Conservation (phyloP, 2,888 invertebrate genomes). For the Neoaliturus tenellus region DNA sequence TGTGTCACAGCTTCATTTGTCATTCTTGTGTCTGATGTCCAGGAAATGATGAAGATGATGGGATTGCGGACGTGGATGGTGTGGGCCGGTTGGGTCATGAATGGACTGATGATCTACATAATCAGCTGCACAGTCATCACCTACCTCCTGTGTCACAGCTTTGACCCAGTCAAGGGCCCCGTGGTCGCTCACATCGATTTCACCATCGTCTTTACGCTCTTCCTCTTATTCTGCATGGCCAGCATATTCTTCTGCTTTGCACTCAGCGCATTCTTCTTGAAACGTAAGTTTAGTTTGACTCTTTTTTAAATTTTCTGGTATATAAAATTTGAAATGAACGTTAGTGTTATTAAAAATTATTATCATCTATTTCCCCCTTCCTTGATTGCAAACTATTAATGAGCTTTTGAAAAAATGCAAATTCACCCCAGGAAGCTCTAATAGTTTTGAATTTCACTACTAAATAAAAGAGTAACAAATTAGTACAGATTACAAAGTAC, state of each 20-base stretch:
- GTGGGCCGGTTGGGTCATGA: conserved; percentile 75
- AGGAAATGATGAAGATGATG: conserved; percentile 78
- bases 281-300: conserved; percentile 70
- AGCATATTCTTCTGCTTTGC: conserved; percentile 71
- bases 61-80: conserved; percentile 75
- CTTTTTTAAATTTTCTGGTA: neutral
- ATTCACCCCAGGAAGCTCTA: too few species aligned
- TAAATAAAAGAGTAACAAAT: too few species aligned
- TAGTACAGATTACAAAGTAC: too few species aligned
- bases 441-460: too few species aligned
- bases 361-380: too few species aligned
- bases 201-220: conserved; percentile 60
- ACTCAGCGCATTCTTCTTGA: conserved; percentile 72
- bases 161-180: conserved; percentile 62
- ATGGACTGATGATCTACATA: conserved; percentile 75
- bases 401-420: too few species aligned
- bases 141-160: conserved; percentile 68
- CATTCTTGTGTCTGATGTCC: too few species aligned
- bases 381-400: too few species aligned
- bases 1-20: conserved; percentile 69
- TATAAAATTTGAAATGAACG: too few species aligned
- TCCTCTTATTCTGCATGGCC: conserved; percentile 59
- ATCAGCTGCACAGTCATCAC: conserved; percentile 78
- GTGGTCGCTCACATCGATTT: conserved; percentile 58
- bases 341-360: too few species aligned